Evolutionary conservation across 2,113 vertebrate genomes (phyloP).

Genomic region (Stercorarius parasiticus): DNA sequence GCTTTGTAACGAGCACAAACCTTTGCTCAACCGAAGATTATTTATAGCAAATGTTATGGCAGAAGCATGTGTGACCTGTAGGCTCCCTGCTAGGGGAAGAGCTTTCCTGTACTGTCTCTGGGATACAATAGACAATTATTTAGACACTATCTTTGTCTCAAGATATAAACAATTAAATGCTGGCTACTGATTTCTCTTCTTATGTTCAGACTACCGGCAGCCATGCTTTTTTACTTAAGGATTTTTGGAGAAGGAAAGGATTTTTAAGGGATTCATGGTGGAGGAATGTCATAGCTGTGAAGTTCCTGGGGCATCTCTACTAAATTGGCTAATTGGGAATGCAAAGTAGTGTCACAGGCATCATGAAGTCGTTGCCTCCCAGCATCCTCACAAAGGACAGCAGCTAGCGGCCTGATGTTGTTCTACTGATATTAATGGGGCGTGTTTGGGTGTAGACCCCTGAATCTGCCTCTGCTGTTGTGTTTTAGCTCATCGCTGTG

Average conservation of each 20-base stretch:
- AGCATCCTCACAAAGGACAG: not conserved
- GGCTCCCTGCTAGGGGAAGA: conserved; percentile 17
- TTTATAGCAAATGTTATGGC: conserved; percentile 54
- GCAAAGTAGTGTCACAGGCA: not conserved
- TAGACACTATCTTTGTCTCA: conserved; percentile 35
- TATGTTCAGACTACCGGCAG: not conserved
- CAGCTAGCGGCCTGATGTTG: not conserved
- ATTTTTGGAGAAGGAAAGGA: not conserved
- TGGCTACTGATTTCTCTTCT: not conserved
- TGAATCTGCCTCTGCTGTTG: not conserved
- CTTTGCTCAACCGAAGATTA: not conserved
- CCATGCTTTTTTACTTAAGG: not conserved
- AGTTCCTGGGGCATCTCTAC: not conserved
- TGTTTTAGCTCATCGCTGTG: not conserved
- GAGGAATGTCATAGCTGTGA: not conserved
- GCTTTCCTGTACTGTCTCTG: conserved; percentile 67
- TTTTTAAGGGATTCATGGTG: not conserved
- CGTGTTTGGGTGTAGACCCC: conserved; percentile 1
- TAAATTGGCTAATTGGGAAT: not conserved
- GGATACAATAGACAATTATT: conserved; percentile 59
- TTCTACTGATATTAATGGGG: not conserved
- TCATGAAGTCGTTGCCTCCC: not conserved
- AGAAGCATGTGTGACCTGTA: conserved; percentile 63
- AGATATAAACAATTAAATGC: conserved; percentile 23
- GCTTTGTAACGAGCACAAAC: not conserved